Evolutionary conservation across 2,888 invertebrate species (phyloP), one percentile per base, ranked within the genome.

Genomic region (Calameuta pallipes): DNA sequence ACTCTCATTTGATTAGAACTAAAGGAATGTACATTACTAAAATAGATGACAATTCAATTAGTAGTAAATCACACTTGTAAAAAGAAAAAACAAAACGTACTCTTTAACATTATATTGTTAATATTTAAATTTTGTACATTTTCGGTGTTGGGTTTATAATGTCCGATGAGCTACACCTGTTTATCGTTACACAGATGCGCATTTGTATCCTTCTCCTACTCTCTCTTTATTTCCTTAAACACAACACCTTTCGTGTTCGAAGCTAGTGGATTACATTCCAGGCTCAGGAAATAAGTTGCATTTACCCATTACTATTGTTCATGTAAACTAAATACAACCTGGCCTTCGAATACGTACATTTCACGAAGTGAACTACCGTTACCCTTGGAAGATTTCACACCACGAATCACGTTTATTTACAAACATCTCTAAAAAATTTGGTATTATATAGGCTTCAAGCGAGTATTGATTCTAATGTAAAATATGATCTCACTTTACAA

Each of bases 111-210:
- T 81, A 81, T 80, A 82, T 83, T 87, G 84, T 88, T 85, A 82
- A 85, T 88, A 86, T 87, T 87, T 84, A 84, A 88, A 84, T 86
- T 87, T 87, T 89, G 87, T 88, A 89, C 82, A 89, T 89, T 89
- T 87, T 84, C 84, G 85, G 83, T 85, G 86, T 86, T 87, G 83
- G 83, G 79, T 82, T 56, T 81, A 76, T 68, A 79, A 56, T 74
- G 81, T 78, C 73, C 77, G 80, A 81, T 81, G 78, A 73, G 80
- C 80, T 56, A 56, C 56, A 56, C 56, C 23, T 23, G 56, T 56
- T 56, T 56, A 56, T 56, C 56, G 56, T 15, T 71, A 71, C 71
- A 30, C 56, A 71, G 31, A 71, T 33, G 71, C 31, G 71, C 31
- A 34, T 30, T 71, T 71, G 23, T 33, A 71, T 34, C 31, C 13